Evolutionary conservation across 2,888 invertebrate species (phyloP), one percentile per base, ranked within the genome.

Genomic region (Drosophila imparisetae): DNA sequence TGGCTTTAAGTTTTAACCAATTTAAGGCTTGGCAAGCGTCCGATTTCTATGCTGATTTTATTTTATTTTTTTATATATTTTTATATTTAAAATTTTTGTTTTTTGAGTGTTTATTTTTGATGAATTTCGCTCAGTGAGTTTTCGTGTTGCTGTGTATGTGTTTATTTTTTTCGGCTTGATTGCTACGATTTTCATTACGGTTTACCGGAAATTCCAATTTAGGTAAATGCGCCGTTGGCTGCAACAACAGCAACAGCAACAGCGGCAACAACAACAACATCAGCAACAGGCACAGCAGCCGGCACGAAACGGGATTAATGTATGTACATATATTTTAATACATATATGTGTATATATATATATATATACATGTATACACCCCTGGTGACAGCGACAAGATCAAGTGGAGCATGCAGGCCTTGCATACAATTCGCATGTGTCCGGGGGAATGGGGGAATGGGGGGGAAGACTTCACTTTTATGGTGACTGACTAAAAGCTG

Each of bases 161-260:
- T 75, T 45, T 21, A 58, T 80, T 81, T 66, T 85, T 72, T 86
- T 80, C 80, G 73, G 84, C 77, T 88, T 82, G 81, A 87, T 85
- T 81, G 80, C 85, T 81, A 83, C 83, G 83, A 80, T 90, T 90
- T 84, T 81, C 83, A 86, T 86, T 86, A 89, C 90, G 83, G 78
- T 83, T 91, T 91, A 90, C 91, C 91, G 91, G 91, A 91, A 88
- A 91, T 91, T 91, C 91, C 91, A 91, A 91, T 91, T 91, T 91
- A 91, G 92, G 91, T 91, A 91, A 91, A 91, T 91, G 87, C 91
- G 91, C 80, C 86, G 91, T 90, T 90, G 89, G 89, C 81, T 76
- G 75, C 82, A 74, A 60, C 74, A 73, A 73, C 75, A 49, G 30
- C 72, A 62, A 50, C 62, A 65, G 50, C 64, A 52, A 42, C 62